phyloP scores from a whole-genome alignment of 2,888 invertebrate genomes.

The Alloscopus bannaensis region DNA sequence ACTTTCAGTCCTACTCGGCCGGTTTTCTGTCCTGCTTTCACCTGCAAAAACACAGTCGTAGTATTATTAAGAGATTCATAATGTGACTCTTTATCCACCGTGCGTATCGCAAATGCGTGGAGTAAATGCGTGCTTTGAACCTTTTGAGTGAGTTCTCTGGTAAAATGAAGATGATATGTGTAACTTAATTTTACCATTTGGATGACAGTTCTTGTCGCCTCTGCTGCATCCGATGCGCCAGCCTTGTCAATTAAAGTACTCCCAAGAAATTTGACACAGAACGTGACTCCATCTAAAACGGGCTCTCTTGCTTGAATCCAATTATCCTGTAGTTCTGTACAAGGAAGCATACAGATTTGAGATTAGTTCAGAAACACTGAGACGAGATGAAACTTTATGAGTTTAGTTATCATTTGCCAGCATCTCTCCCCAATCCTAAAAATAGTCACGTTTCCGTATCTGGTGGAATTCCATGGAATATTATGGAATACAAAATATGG shows the following conservation, averaged over 20 bases:
- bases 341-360: constrained; percentile 13
- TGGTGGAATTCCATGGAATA: too few species aligned
- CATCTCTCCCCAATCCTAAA: constrained; percentile 40
- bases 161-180: constrained; percentile 54
- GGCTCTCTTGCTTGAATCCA: constrained; percentile 68
- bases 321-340: constrained; percentile 70
- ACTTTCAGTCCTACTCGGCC: constrained; percentile 84
- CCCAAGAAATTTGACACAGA: constrained; percentile 85
- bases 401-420: constrained; percentile 42
- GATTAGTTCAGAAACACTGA: constrained; percentile 35
- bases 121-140: constrained; percentile 13
- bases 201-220: constrained; percentile 88
- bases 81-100: too few species aligned
- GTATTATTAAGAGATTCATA: too few species aligned
- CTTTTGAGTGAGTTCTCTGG: too few species aligned
- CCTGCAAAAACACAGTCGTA: constrained; percentile 75
- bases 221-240: constrained; percentile 84
- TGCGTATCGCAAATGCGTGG: too few species aligned
- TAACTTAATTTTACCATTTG: constrained; percentile 78
- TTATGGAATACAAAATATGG: too few species aligned
- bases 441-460: constrained; percentile 55
- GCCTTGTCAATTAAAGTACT: constrained; percentile 86
- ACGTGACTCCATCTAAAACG: constrained; percentile 77
- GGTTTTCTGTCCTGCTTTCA: constrained; percentile 79
- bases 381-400: constrained; percentile 23